Evolutionary conservation across 2,797 vertebrate species (phyloP).

Genomic region (Botia kubotai): DNA sequence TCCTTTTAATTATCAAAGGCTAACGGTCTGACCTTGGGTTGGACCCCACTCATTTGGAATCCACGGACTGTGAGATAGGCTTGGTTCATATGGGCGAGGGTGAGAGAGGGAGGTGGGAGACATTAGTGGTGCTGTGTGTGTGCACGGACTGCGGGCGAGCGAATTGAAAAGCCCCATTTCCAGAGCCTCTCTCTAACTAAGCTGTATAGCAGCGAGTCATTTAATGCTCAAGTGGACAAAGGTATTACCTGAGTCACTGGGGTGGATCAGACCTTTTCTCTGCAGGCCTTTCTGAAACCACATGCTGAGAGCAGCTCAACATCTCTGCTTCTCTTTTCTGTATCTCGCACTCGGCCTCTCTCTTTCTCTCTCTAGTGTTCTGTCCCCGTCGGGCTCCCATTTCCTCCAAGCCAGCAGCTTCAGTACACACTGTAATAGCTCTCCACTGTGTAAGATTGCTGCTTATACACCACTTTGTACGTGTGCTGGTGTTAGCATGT

Average conservation of each 20-base stretch:
- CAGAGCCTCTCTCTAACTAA: slow-evolving; percentile 76
- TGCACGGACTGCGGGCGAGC: slow-evolving; percentile 43
- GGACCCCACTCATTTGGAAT: slow-evolving; percentile 82
- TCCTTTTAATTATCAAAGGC: slow-evolving; percentile 92
- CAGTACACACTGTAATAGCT: slow-evolving; percentile 58
- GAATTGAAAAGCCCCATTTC: slow-evolving; percentile 77
- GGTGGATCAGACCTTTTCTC: slow-evolving; percentile 81
- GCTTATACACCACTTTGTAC: slow-evolving; percentile 48
- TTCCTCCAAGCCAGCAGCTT: slow-evolving; percentile 71
- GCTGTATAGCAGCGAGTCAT: slow-evolving; percentile 83
- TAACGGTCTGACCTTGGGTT: slow-evolving; percentile 87
- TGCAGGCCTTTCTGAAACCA: slow-evolving; percentile 74
- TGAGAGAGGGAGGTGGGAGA: slow-evolving; percentile 39
- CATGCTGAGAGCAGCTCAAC: slow-evolving; percentile 77
- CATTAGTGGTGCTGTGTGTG: slow-evolving; percentile 42
- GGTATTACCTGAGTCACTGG: slow-evolving; percentile 84
- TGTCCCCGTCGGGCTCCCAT: slow-evolving; percentile 69
- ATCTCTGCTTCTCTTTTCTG: slow-evolving; percentile 58
- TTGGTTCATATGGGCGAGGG: slow-evolving; percentile 73
- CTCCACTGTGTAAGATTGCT: slow-evolving; percentile 49
- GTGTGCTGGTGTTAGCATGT: slow-evolving; percentile 34
- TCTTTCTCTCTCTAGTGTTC: slow-evolving; percentile 47
- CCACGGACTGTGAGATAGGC: slow-evolving; percentile 80
- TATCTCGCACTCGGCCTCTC: slow-evolving; percentile 41
- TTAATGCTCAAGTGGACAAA: slow-evolving; percentile 87